These are phyloP conservation scores for Pteronotus mesoamericanus DNA, from an alignment of 2,797 vertebrate species.

Conservation along the genomic window DNA sequence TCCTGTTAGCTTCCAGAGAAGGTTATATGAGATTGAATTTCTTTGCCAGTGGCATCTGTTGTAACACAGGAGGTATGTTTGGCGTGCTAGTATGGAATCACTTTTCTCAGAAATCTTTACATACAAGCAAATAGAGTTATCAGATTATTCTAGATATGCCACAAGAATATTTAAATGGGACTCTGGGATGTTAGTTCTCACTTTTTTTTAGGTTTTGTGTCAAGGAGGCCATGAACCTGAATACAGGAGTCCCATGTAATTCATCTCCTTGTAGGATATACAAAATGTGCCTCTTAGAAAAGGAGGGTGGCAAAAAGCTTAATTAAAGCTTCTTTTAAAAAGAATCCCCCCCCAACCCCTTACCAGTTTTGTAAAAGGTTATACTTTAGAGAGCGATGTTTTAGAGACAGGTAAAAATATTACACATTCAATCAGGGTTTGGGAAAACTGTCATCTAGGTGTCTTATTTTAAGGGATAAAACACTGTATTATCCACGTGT, in stretches of 20 bases:
- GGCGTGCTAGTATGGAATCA: background rate
- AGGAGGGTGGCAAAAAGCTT: background rate
- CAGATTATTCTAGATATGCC: background rate
- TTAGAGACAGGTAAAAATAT: background rate
- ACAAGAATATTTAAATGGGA: background rate
- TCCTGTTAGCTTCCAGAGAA: background rate
- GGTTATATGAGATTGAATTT: slow-evolving; percentile 9
- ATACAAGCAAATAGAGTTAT: background rate
- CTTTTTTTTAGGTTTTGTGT: background rate
- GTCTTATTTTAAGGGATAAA: background rate
- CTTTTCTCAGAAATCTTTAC: background rate
- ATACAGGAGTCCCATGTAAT: background rate
- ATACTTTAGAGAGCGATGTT: background rate
- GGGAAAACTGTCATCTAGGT: background rate
- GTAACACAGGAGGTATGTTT: background rate
- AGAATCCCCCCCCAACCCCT: rapidly evolving
- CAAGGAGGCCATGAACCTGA: background rate
- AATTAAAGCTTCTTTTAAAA: background rate
- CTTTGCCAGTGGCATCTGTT: slow-evolving; percentile 19
- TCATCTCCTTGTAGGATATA: background rate
- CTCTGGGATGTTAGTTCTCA: background rate
- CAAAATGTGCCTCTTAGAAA: background rate
- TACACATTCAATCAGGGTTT: background rate
- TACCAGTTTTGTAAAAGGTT: background rate
- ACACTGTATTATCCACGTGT: background rate